Conservation (phyloP, 2,797 vertebrate genomes). For the Anguilla obscura region DNA sequence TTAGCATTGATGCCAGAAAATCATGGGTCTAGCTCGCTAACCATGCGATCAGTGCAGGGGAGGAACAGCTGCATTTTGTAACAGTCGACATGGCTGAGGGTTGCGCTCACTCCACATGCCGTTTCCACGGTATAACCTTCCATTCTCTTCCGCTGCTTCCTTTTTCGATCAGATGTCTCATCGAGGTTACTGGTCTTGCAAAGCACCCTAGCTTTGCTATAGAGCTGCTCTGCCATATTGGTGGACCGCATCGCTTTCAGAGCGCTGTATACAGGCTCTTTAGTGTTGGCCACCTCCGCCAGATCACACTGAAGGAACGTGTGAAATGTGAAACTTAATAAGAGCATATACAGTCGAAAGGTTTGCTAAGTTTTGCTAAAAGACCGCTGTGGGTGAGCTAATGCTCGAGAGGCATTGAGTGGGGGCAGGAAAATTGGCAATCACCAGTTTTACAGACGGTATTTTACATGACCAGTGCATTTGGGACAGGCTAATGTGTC, state of each 20-base stretch:
- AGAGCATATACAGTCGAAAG: neutral
- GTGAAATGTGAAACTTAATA: neutral
- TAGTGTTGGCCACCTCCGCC: neutral
- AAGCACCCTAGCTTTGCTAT: neutral
- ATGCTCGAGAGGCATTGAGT: neutral
- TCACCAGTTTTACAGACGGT: neutral
- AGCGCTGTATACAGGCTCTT: neutral
- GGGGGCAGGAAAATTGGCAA: neutral
- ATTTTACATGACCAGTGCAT: neutral
- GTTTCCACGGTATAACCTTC: neutral
- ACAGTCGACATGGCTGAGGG: neutral
- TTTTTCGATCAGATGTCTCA: neutral
- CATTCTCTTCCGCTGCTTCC: neutral
- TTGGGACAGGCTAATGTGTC: neutral
- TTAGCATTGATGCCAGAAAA: neutral
- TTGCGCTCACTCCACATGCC: neutral
- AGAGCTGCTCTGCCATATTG: neutral
- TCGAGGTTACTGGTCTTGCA: neutral
- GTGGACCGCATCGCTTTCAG: neutral
- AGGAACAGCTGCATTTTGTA: neutral
- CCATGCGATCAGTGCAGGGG: neutral
- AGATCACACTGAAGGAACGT: neutral
- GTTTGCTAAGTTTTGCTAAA: neutral
- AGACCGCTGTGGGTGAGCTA: neutral
- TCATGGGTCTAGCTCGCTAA: neutral